phyloP scores from a whole-genome alignment of 2,888 invertebrate genomes.

The Neria commutata region DNA sequence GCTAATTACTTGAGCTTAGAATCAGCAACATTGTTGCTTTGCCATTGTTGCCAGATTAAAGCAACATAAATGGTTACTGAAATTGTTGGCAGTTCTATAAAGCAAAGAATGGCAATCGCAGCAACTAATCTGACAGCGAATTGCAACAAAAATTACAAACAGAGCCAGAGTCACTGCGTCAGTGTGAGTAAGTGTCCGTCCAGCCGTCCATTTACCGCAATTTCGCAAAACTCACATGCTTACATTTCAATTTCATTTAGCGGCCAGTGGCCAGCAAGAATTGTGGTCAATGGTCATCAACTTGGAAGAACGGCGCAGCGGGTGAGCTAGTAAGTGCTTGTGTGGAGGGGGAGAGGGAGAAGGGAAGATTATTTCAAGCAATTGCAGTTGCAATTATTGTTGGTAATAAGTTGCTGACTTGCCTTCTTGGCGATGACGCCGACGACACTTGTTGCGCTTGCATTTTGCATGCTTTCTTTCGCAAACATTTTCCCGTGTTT shows the following conservation, averaged over 20 bases:
- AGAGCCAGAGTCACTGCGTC: too few species aligned
- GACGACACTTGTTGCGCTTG: background rate
- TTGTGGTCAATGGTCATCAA: too few species aligned
- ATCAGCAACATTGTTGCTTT: background rate
- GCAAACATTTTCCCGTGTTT: background rate
- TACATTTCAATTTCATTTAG: too few species aligned
- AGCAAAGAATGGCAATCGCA: background rate
- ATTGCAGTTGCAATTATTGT: slow-evolving; percentile 1
- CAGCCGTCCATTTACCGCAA: background rate
- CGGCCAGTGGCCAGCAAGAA: too few species aligned
- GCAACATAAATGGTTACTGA: too few species aligned
- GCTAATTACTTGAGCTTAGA: background rate
- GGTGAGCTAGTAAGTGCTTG: too few species aligned
- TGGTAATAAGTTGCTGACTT: slow-evolving; percentile 13
- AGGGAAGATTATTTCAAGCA: too few species aligned
- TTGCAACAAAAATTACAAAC: background rate
- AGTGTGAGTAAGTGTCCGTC: background rate
- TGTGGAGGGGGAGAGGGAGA: too few species aligned
- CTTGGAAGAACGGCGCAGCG: too few species aligned
- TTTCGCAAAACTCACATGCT: too few species aligned
- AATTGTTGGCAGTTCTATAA: background rate
- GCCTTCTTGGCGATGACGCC: background rate
- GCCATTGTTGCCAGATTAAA: background rate
- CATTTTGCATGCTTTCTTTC: background rate
- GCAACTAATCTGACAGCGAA: background rate